phyloP scores from a whole-genome alignment of 2,797 vertebrate genomes.

The Anguilla megastoma region DNA sequence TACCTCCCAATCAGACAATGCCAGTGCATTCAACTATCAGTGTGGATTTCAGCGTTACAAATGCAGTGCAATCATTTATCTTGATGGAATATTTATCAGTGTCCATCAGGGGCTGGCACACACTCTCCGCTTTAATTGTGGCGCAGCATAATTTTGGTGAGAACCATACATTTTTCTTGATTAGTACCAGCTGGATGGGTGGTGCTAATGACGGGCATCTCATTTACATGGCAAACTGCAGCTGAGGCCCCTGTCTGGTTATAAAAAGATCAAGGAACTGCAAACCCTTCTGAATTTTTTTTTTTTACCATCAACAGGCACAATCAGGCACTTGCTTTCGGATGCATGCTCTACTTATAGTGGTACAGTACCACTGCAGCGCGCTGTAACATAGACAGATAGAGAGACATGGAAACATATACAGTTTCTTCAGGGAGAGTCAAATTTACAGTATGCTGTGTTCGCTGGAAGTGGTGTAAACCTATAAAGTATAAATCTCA shows the following conservation, averaged over 20 bases:
- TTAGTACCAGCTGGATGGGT: neutral
- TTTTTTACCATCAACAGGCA: neutral
- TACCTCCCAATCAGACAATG: neutral
- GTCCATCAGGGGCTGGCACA: neutral
- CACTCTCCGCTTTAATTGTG: neutral
- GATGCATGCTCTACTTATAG: neutral
- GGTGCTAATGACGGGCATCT: neutral
- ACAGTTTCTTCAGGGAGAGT: neutral
- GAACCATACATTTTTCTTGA: constrained; percentile 7
- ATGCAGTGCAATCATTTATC: neutral
- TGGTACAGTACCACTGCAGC: neutral
- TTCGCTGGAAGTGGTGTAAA: neutral
- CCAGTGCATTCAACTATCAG: neutral
- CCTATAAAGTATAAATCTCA: neutral
- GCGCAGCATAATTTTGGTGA: neutral
- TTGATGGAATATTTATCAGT: neutral
- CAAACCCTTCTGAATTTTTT: neutral
- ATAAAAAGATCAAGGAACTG: neutral
- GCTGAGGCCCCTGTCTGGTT: constrained; percentile 6
- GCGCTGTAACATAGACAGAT: neutral
- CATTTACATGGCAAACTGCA: constrained; percentile 7
- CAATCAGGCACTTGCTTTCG: neutral
- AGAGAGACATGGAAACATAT: neutral
- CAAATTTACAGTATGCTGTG: neutral
- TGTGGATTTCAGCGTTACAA: neutral